Evolutionary conservation across 2,797 vertebrate genomes (phyloP), one percentile per base, ranked within the genome.

Genomic region (Sorex maritimensis): DNA sequence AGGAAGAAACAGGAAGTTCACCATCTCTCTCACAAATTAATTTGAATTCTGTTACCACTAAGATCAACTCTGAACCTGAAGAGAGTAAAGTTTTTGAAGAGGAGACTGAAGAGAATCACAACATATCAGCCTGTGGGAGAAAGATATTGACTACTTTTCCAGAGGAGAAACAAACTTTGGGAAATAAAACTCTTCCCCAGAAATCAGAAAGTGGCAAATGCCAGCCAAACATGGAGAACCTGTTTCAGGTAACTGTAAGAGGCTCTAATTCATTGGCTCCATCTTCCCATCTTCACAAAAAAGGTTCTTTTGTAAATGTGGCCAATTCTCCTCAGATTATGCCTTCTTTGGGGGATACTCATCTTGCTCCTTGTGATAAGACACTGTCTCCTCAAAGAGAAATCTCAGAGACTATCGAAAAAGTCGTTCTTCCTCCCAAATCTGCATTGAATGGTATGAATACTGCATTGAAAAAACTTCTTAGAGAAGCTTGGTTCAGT

Each of bases 401-500:
- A 95, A 93, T 97, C 90, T 81, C 96, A 86, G 98, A 98, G 96
- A 96, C 55, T 26, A 6, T 97, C 95, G 96, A 95, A 90, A 97
- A 95, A 96, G 49, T 81, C 41, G 68, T 61, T 58, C 74, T 96
- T 95, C 95, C 97, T 73, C 91, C 96, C 63, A 97, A 23, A 13
- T 0, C 63, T 81, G 88, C 91, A 24, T 24, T 72, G 68, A 49
- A 14, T 88, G 82, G 97, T 81, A 78, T 98, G 88, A 91, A 88
- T 52, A 24, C 6, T 72, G 92, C 94, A 38, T 89, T 98, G 69
- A 91, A 94, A 89, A 96, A 96, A 78, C 82, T 98, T 13, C 84
- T 90, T 68, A 84, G 93, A 83, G 97, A 98, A 74, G 83, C 82
- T 0, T 49, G 78, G 23, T n/a, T 82, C 30, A 79, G 15, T 94